Conservation (phyloP, 2,888 invertebrate species). For the Heteropelma amictum region DNA sequence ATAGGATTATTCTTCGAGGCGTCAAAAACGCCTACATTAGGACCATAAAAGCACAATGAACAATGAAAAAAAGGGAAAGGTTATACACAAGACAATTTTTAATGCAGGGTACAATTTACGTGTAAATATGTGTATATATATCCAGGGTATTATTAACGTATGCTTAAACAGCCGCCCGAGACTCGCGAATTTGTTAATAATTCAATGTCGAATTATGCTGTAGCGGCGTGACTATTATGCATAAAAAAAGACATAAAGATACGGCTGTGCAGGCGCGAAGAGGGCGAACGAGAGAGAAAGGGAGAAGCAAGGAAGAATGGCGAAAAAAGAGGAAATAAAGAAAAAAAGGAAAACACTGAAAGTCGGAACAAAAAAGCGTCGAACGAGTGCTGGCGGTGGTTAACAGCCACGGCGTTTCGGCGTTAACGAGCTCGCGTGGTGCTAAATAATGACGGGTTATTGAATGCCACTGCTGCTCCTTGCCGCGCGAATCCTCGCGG, state of each 20-base stretch:
- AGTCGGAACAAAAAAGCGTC: conserved; percentile 29
- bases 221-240: too few relatives aligned
- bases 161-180: conserved; percentile 9
- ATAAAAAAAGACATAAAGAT: background rate
- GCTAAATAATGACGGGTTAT: conserved; percentile 50
- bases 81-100: background rate
- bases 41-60: too few relatives aligned
- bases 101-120: too few relatives aligned
- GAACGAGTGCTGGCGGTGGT: conserved; percentile 33
- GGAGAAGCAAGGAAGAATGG: background rate
- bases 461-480: conserved; percentile 47
- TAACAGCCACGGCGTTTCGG: conserved; percentile 34
- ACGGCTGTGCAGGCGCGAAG: background rate
- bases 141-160: too few relatives aligned
- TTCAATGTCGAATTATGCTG: conserved; percentile 6
- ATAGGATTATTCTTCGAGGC: too few relatives aligned
- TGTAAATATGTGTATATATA: too few relatives aligned
- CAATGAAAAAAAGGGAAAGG: background rate
- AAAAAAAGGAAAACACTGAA: background rate
- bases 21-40: too few relatives aligned
- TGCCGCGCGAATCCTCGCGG: conserved; percentile 23
- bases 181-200: conserved; percentile 9
- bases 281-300: background rate
- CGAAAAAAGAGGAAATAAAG: background rate
- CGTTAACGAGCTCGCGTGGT: conserved; percentile 50